phyloP scores from a whole-genome alignment of 2,888 invertebrate species.

The Erebia palarica region DNA sequence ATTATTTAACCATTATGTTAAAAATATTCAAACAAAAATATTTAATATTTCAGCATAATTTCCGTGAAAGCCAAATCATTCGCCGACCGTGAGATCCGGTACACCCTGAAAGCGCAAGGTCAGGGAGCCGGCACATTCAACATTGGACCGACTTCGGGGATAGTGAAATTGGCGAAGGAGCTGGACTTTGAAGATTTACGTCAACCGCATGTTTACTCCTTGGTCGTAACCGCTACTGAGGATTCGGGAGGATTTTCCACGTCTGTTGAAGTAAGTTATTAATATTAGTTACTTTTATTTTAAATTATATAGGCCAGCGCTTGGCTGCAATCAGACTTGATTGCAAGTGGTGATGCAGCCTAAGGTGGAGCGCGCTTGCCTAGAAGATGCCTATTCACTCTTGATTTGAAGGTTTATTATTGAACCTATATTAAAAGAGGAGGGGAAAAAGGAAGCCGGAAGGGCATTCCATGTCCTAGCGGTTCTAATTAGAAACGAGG shows the following conservation, averaged over 20 bases:
- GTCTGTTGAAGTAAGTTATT: conserved; percentile 90
- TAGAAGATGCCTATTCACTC: no score
- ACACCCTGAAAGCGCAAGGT: conserved; percentile 96
- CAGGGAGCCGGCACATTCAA: conserved; percentile 97
- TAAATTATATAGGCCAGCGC: no score
- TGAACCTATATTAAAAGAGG: no score
- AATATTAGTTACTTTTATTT: no score
- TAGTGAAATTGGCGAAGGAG: conserved; percentile 97
- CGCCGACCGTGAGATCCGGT: conserved; percentile 97
- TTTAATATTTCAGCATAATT: conserved; percentile 88
- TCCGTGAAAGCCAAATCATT: conserved; percentile 99
- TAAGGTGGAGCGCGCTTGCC: no score
- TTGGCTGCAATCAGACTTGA: no score
- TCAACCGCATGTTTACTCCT: conserved; percentile 95
- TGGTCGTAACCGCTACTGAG: conserved; percentile 97
- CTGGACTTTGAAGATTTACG: conserved; percentile 98
- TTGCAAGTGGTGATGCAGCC: no score
- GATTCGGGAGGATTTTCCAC: conserved; percentile 98
- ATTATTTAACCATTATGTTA: background rate
- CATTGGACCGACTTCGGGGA: conserved; percentile 96
- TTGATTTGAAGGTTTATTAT: no score
- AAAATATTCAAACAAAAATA: background rate
- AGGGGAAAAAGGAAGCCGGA: no score
- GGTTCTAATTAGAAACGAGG: no score
- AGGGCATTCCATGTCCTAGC: no score